Evolutionary conservation across 2,888 invertebrate species (phyloP).

Genomic region (Thereva unica): DNA sequence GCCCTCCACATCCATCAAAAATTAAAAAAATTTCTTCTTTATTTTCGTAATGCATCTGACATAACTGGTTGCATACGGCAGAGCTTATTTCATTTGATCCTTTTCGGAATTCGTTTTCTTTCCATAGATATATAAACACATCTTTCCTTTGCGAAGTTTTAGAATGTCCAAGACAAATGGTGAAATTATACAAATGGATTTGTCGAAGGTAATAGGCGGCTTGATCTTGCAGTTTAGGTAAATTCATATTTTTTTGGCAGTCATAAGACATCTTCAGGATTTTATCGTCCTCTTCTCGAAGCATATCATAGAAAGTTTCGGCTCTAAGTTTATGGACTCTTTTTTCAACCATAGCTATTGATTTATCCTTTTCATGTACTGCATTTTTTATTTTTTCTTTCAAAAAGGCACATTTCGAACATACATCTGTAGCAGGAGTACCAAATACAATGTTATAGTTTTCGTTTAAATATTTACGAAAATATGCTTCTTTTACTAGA

Average conservation of each 20-base stretch:
- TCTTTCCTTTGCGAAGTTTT: too few species aligned
- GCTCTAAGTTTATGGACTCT: too few species aligned
- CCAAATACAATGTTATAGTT: neutral
- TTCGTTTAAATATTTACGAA: neutral
- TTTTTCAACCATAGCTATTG: too few species aligned
- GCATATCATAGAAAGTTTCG: neutral
- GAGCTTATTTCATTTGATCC: neutral
- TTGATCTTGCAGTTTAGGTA: neutral
- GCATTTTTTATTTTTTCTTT: neutral
- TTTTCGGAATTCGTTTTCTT: neutral
- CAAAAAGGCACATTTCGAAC: neutral
- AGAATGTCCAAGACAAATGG: neutral
- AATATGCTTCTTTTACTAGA: neutral
- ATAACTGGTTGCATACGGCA: neutral
- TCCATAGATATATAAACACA: neutral
- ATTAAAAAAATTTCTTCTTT: neutral
- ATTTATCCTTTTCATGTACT: too few species aligned
- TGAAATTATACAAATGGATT: neutral
- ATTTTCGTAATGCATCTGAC: neutral
- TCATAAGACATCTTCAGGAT: neutral
- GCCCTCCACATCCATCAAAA: neutral
- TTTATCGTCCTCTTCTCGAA: neutral
- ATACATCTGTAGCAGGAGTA: too few species aligned
- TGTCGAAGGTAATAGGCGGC: neutral
- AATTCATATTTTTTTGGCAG: conserved; percentile 1